Percentiles rank a stretch among this genome's conserved stretches.
Conservation (phyloP, 35 echinoderm and acorn worm species). For the Hemicentrotus pulcherrimus region DNA sequence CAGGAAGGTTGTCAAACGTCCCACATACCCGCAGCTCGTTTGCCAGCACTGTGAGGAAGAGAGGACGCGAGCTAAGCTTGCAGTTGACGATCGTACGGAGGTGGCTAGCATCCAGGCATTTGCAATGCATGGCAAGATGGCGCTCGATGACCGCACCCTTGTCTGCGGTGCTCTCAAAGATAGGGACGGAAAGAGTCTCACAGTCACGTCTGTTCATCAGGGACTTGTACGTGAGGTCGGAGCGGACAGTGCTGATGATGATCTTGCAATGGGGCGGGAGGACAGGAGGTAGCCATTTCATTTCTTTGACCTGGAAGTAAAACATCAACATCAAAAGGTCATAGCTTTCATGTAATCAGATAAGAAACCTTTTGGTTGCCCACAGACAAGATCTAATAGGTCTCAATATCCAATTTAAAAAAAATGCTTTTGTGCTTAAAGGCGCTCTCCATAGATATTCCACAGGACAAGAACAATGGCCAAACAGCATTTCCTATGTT, state of each 20-base stretch:
- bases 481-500: not conserved
- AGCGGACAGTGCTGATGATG: constrained; percentile 70
- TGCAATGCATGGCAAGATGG: constrained; percentile 84
- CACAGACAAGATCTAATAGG: no score
- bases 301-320: constrained; percentile 70
- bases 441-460: no score
- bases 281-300: constrained; percentile 72
- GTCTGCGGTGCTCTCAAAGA: constrained; percentile 50
- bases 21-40: constrained; percentile 86
- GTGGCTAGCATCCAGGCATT: constrained; percentile 68
- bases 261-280: constrained; percentile 89
- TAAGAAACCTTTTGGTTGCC: no score
- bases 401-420: no score
- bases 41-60: constrained; percentile 88
- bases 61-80: constrained; percentile 79
- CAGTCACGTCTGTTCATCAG: constrained; percentile 64
- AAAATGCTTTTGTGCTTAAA: no score
- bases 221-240: constrained; percentile 88
- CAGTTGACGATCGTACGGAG: constrained; percentile 68
- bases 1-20: constrained; percentile 56
- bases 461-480: not conserved
- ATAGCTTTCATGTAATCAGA: not conserved
- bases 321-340: not conserved
- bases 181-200: constrained; percentile 54
- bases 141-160: constrained; percentile 67